These are phyloP conservation scores for Tinea trinotella DNA, from an alignment of 2,888 invertebrate genomes.

Conservation along the genomic window DNA sequence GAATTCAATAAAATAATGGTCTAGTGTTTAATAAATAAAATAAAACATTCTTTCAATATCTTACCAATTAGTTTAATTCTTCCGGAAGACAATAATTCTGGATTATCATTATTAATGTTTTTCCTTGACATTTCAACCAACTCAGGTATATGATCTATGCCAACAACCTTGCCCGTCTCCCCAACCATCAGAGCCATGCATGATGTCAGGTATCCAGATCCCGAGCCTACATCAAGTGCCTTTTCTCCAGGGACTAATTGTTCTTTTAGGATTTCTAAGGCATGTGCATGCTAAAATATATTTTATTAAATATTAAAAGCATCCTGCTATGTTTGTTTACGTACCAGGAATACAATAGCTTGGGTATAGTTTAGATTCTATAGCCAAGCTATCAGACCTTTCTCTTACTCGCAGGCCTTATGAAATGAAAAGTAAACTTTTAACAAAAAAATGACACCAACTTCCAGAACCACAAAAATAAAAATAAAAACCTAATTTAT, in stretches of 20 bases:
- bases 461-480: no score
- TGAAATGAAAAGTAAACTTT: no score
- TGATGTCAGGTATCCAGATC: conserved; percentile 93
- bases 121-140: conserved; percentile 80
- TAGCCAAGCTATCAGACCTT: no score
- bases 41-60: conserved; percentile 22
- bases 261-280: conserved; percentile 86
- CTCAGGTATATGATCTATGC: conserved; percentile 92
- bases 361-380: no score
- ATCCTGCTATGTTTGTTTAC: no score
- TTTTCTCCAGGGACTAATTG: conserved; percentile 82
- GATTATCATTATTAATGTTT: conserved; percentile 84
- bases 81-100: conserved; percentile 76
- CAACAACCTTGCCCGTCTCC: conserved; percentile 77
- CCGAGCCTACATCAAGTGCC: conserved; percentile 94
- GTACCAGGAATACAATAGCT: no score
- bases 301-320: no score
- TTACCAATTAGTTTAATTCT: conserved; percentile 80
- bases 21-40: neutral
- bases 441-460: no score
- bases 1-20: no score
- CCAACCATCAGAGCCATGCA: conserved; percentile 92
- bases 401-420: no score
- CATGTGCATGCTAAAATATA: conserved; percentile 85
- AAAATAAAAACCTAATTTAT: no score